Evolutionary conservation across 2,888 invertebrate species (phyloP).

Genomic region (Ischnura elegans): DNA sequence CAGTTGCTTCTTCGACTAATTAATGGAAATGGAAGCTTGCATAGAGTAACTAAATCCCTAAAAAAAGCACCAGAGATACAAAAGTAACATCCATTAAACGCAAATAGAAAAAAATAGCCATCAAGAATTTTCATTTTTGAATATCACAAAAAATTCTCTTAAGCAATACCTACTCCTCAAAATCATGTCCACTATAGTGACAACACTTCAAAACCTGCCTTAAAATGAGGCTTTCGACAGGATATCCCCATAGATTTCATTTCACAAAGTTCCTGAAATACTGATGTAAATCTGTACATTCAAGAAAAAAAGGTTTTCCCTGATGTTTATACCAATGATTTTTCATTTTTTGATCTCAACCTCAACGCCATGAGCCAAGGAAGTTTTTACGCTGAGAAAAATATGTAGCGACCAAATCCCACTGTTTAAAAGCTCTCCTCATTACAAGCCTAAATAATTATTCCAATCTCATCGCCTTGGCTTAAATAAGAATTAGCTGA

Average conservation of each 20-base stretch:
- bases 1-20: background rate
- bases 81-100: background rate
- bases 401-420: too few species aligned
- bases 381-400: too few species aligned
- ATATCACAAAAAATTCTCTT: background rate
- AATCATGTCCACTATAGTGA: background rate
- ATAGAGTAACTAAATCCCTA: background rate
- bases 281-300: background rate
- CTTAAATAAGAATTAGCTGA: too few species aligned
- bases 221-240: too few species aligned
- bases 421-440: too few species aligned
- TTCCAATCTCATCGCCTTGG: too few species aligned
- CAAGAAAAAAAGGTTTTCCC: background rate
- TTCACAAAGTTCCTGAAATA: background rate
- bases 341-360: background rate
- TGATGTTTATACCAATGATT: background rate
- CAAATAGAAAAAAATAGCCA: background rate
- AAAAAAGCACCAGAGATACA: slow-evolving; percentile 1
- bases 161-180: background rate
- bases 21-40: background rate
- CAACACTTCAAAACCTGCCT: too few species aligned
- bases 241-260: background rate
- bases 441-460: too few species aligned
- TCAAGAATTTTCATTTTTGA: background rate
- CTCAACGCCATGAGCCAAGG: too few species aligned